Percentiles rank a stretch among this genome's conserved stretches.
phyloP scores from a whole-genome alignment of 2,797 vertebrate genomes.

The Myotis vivesi region DNA sequence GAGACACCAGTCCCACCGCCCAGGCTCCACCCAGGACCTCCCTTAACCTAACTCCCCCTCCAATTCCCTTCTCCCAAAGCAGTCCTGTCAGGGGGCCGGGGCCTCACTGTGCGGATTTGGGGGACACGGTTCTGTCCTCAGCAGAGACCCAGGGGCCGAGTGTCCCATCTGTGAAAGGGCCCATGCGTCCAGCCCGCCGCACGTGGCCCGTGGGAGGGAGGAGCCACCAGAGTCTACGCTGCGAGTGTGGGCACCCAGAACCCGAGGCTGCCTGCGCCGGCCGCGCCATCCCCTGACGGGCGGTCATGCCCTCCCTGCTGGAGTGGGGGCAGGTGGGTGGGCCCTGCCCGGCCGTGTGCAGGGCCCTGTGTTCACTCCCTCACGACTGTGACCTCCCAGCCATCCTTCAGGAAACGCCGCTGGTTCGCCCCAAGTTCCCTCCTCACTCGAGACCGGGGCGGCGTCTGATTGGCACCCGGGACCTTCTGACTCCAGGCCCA shows the following conservation, averaged over 20 bases:
- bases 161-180: not conserved
- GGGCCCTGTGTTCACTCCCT: not conserved
- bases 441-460: too few relatives aligned
- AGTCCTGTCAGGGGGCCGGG: not conserved
- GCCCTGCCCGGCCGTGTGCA: accelerated
- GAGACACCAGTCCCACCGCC: not conserved
- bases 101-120: not conserved
- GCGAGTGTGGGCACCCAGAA: not conserved
- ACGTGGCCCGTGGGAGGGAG: accelerated
- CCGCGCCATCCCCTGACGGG: accelerated
- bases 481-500: not conserved
- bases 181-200: accelerated
- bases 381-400: not conserved
- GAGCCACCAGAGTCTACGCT: not conserved
- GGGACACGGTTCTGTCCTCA: not conserved
- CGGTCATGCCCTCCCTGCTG: not conserved
- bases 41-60: not conserved
- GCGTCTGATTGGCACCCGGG: not conserved
- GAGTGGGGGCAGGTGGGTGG: accelerated
- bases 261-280: accelerated
- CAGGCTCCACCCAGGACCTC: not conserved
- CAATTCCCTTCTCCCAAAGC: not conserved
- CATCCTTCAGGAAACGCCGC: not conserved
- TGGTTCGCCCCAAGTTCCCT: not conserved
- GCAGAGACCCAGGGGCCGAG: not conserved